Evolutionary conservation across 2,888 invertebrate species (phyloP), one percentile per base, ranked within the genome.

Genomic region (Ichneumoninae sp.): DNA sequence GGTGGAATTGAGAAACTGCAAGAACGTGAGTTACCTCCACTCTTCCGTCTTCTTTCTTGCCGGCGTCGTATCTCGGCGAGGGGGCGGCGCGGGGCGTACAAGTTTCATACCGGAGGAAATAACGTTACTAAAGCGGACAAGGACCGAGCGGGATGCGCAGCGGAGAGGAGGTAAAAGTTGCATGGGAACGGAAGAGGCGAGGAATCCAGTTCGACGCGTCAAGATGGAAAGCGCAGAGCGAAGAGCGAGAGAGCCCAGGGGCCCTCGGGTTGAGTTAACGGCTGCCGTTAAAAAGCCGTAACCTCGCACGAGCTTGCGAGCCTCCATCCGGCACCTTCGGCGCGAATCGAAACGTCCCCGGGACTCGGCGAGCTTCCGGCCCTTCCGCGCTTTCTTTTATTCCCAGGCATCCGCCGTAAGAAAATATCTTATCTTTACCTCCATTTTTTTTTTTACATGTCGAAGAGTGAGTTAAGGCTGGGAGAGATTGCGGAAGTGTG

Each of bases 251-350:
- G 65, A 74, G 33, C 62, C 57, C 50, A 50, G 44, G 69, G 47
- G 36, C 50, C 47, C 30, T 30, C 60, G 33, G 76, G 76, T 83
- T 68, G 72, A 85, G 76, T 85, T 85, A 85, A 85, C 85, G 85
- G 80, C 77, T n/a, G 85, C 80, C 85, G 83, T 85, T 85, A 85
- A 85, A 85, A 80, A 80, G 85, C 82, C 72, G 80, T 83, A 85
- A 83, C 68, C 57, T 68, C 72, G 54, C 70, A 22, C 52, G 68
- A 80, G 84, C 68, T 10, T 30, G 57, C 62, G n/a, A 65, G 69
- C 62, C 52, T 77, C 83, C 83, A 85, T 80, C 50, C 72, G 77
- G 33, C 57, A 57, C 82, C 47, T 62, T 60, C 44, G 40, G 30
- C 33, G 30, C 30, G 62, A 62, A 62, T 33, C 33, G 16, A 30